phyloP scores from a whole-genome alignment of 1,140 invertebrate genomes.

The Neodiprion pinetum region DNA sequence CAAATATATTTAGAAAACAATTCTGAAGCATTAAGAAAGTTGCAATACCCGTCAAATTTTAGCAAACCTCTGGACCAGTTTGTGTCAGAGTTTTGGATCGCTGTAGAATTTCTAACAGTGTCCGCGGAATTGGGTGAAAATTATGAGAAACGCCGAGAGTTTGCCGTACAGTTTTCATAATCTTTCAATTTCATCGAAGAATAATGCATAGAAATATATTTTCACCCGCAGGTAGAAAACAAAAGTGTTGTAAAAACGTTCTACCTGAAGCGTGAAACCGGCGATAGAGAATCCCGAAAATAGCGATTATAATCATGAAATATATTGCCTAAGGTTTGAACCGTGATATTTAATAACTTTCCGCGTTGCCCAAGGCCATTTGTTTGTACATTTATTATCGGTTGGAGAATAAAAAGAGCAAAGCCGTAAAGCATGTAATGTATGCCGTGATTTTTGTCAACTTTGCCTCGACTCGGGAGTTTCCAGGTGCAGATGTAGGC shows the following conservation, averaged over 20 bases:
- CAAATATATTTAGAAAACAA: too few species aligned
- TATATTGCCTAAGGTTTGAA: neutral
- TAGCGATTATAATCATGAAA: neutral
- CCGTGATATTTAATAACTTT: neutral
- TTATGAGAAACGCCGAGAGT: too few species aligned
- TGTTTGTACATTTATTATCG: neutral
- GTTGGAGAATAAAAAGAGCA: constrained; percentile 1
- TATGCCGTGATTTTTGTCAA: neutral
- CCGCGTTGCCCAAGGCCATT: neutral
- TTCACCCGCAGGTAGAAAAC: neutral
- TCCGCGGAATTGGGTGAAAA: too few species aligned
- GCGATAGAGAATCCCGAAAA: neutral
- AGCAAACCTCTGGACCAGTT: too few species aligned
- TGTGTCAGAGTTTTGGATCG: too few species aligned
- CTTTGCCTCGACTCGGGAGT: too few species aligned
- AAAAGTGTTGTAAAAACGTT: constrained; percentile 11
- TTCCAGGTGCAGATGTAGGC: neutral
- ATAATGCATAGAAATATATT: too few species aligned
- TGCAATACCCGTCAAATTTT: too few species aligned
- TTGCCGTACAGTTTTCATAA: too few species aligned
- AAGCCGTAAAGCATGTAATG: neutral
- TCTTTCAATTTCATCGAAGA: too few species aligned
- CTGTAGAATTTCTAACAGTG: too few species aligned
- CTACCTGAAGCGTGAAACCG: neutral
- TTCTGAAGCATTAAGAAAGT: too few species aligned